phyloP scores from a whole-genome alignment of 2,888 invertebrate species.

The Stenichneumon culpator region DNA sequence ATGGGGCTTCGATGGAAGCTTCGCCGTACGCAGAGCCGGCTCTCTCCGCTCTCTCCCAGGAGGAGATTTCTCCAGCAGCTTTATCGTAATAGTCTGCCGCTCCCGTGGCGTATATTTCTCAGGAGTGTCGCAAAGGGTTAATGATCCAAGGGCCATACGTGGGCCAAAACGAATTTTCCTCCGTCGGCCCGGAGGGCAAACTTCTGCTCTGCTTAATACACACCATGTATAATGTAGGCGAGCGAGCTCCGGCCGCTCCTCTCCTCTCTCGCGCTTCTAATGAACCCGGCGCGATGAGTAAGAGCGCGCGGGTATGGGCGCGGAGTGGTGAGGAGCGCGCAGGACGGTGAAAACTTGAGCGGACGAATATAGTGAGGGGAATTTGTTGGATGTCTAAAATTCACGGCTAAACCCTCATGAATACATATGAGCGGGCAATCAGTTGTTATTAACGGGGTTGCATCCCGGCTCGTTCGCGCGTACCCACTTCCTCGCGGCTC shows the following conservation, averaged over 20 bases:
- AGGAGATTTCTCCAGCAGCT: constrained; percentile 8
- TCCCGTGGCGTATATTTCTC: constrained; percentile 43
- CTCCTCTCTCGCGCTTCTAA: constrained; percentile 38
- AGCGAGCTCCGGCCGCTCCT: not conserved
- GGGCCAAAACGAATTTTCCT: constrained; percentile 41
- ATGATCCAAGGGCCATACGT: constrained; percentile 31
- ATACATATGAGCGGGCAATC: constrained; percentile 68
- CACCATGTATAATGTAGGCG: not conserved
- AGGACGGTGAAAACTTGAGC: not conserved
- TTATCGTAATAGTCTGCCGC: constrained; percentile 11
- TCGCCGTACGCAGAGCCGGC: not conserved
- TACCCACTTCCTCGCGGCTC: constrained; percentile 21
- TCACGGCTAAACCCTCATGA: constrained; percentile 63
- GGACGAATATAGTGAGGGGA: constrained; percentile 15
- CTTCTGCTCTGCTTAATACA: constrained; percentile 40
- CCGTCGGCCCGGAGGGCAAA: constrained; percentile 15
- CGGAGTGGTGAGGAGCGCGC: not conserved
- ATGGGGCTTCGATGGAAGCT: too few species aligned
- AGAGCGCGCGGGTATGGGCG: not conserved
- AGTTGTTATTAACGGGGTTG: constrained; percentile 66
- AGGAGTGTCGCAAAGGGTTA: constrained; percentile 32
- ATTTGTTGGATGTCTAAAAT: constrained; percentile 66
- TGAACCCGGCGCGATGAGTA: constrained; percentile 35
- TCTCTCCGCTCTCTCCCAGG: not conserved
- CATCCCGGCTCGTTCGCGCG: constrained; percentile 45